phyloP scores from a whole-genome alignment of 2,888 invertebrate genomes.

The Epiblema foenella region DNA sequence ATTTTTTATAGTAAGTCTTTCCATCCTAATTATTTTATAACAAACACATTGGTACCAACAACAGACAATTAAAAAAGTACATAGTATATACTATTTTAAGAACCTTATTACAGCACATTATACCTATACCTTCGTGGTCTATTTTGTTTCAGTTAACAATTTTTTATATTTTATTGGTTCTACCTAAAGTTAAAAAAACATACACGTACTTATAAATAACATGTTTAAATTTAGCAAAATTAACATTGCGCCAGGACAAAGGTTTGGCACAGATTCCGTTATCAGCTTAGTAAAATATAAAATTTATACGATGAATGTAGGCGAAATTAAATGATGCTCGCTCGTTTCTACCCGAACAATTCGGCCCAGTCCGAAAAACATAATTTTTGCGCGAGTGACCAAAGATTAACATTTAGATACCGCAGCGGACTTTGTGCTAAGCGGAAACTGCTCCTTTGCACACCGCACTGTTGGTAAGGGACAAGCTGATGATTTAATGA shows the following conservation, averaged over 20 bases:
- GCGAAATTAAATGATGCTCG: constrained; percentile 70
- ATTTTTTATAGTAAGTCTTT: too few relatives aligned
- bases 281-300: constrained; percentile 1
- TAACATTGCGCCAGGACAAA: background rate
- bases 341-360: constrained; percentile 71
- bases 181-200: too few relatives aligned
- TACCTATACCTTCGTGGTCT: too few relatives aligned
- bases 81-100: too few relatives aligned
- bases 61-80: too few relatives aligned
- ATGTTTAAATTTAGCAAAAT: background rate
- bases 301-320: constrained; percentile 46
- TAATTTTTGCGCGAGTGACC: constrained; percentile 84
- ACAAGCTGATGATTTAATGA: constrained; percentile 44
- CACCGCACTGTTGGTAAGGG: constrained; percentile 49
- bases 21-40: too few relatives aligned
- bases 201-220: too few relatives aligned
- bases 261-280: background rate
- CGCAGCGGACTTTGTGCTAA: constrained; percentile 69
- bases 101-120: too few relatives aligned
- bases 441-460: constrained; percentile 69
- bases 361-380: constrained; percentile 79
- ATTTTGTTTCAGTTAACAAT: too few relatives aligned
- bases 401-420: constrained; percentile 84
- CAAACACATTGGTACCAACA: too few relatives aligned
- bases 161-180: too few relatives aligned